Base-by-base conservation (phyloP, 2,888 invertebrate genomes). In the Ariolimax columbianus region DNA sequence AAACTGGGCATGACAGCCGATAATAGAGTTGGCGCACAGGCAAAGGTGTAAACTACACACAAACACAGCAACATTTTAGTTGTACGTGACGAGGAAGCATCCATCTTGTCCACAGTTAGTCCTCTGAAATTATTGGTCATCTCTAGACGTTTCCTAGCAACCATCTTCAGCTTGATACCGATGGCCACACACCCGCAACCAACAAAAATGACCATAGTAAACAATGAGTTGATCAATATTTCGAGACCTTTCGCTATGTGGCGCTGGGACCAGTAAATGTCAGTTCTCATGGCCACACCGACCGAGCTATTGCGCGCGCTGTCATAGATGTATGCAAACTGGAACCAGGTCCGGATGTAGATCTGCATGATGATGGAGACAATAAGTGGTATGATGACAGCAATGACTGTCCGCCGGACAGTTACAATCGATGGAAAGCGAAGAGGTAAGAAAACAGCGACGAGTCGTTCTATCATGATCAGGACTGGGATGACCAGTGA, bases 381-480 rank as follows among this genome's bases (percentile, higher is more conserved):
- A 17, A 51, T 38, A 33, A n/a, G 3, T n/a, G 66, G 36, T n/a
- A 30, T 9, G n/a, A 23, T n/a, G 14, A 83, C 51, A 66, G 83
- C 83, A 17, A 75, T 33, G n/a, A 77, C 26, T 1, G 83, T 83
- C 17, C 83, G n/a, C 4, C 66, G 66, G n/a, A n/a, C 43, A 33
- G 77, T 83, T 26, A 83, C 77, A 14, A 83, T 66, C 3, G 33
- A 19, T 9, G 38, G 36, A 43, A 83, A 83, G 9, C 77, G 73
- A 26, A 83, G 77, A 55, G 83, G 83, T 26, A 83, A 51, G 38
- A 77, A 83, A 26, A 83, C 83, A 33, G 83, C 83, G 2, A 83
- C 63, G 6, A 83, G 33, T 66, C 83, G 55, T 40, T 83, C 83
- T 19, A 68, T 40, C n/a, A 75, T 83, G 0, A 83, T 40, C 0